These are phyloP conservation scores for Amblyraja radiata DNA, from an alignment of 2,797 vertebrate genomes.

Conservation along the genomic window DNA sequence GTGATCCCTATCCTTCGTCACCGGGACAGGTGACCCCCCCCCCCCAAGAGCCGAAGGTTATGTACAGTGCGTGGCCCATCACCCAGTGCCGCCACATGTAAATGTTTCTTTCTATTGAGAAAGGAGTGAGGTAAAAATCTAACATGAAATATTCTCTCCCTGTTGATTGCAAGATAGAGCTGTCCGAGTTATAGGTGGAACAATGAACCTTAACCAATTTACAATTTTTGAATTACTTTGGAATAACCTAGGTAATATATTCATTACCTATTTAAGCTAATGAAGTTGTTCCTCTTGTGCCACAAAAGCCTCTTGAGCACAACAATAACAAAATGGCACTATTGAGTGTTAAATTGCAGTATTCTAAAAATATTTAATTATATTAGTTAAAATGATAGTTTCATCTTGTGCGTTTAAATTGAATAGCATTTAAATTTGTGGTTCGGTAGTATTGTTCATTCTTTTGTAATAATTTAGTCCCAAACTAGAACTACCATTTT, in stretches of 20 bases:
- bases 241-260: background rate
- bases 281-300: background rate
- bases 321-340: background rate
- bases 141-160: background rate
- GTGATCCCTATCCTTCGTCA: no score
- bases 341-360: background rate
- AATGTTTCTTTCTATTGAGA: background rate
- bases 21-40: no score
- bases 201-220: background rate
- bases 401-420: background rate
- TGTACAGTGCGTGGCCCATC: no score
- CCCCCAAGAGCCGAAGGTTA: no score
- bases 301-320: background rate
- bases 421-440: background rate
- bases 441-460: background rate
- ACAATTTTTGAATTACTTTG: background rate
- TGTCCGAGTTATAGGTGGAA: background rate
- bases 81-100: background rate
- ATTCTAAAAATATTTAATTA: background rate
- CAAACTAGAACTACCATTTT: background rate
- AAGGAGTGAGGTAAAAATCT: background rate
- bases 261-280: background rate
- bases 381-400: background rate
- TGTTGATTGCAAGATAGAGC: background rate
- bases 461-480: background rate